A percentile compares a stretch with the other conserved stretches of the same genome.
These are phyloP conservation scores for Parapristionchus giblindavisi DNA, from an alignment of 2,888 invertebrate species.

Conservation along the genomic window DNA sequence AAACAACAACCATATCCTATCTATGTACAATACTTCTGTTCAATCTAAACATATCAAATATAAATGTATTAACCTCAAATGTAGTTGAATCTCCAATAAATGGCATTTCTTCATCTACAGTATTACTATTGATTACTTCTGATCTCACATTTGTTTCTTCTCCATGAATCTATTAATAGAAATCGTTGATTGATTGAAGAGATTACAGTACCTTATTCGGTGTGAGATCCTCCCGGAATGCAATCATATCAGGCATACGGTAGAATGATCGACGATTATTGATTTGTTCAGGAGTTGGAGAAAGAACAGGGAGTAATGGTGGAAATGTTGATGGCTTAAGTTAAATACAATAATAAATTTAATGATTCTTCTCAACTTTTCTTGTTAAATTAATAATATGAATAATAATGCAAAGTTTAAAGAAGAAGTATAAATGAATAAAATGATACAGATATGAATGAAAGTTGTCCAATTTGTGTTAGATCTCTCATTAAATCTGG, in stretches of 20 bases:
- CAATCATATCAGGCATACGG: slow-evolving; percentile 3
- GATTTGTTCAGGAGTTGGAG: background rate
- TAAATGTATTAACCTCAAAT: background rate
- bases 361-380: no score
- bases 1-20: no score
- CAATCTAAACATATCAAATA: no score
- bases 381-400: no score
- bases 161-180: slow-evolving; percentile 1
- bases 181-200: background rate
- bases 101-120: background rate
- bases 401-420: no score
- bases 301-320: background rate
- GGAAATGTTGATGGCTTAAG: background rate
- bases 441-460: background rate
- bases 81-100: slow-evolving; percentile 26
- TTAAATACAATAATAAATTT: background rate
- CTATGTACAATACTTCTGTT: no score
- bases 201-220: background rate
- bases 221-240: background rate
- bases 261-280: background rate
- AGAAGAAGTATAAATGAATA: no score
- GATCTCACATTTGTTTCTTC: background rate
- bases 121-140: slow-evolving; percentile 1
- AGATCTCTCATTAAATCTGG: slow-evolving; percentile 13
- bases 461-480: background rate